Conservation (phyloP, 2,113 vertebrate species). For the Campylorhamphus procurvoides region DNA sequence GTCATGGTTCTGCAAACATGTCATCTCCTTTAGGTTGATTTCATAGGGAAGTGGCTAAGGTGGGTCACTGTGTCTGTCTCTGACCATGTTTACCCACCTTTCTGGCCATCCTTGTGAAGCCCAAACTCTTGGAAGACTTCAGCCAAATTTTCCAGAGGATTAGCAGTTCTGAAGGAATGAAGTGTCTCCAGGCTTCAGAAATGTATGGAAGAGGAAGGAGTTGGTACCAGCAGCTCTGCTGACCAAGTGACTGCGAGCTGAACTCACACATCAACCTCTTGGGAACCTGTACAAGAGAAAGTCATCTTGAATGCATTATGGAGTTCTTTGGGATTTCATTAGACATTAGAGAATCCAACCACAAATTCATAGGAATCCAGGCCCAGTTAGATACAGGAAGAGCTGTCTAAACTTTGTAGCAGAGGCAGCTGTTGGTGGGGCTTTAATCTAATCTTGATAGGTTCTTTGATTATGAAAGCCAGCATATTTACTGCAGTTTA, state of each 20-base stretch:
- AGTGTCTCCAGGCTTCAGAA: not conserved
- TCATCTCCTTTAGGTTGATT: not conserved
- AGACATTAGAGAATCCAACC: not conserved
- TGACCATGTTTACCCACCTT: not conserved
- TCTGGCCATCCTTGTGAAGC: not conserved
- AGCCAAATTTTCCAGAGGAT: not conserved
- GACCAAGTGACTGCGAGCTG: not conserved
- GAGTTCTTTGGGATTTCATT: not conserved
- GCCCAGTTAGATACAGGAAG: not conserved
- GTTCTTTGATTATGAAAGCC: not conserved
- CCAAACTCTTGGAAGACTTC: not conserved
- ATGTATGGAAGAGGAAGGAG: not conserved
- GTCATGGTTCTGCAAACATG: not conserved
- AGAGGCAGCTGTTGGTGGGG: not conserved
- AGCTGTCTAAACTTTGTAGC: not conserved
- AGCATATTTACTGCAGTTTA: not conserved
- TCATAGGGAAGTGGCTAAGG: not conserved
- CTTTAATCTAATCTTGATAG: not conserved
- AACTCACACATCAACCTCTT: accelerated
- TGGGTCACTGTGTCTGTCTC: not conserved
- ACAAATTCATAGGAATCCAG: not conserved
- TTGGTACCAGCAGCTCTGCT: not conserved
- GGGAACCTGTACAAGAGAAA: not conserved
- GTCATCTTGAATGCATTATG: not conserved
- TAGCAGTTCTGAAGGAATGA: not conserved